Conservation (phyloP, 2,113 vertebrate genomes). For the Atrichornis clamosus region DNA sequence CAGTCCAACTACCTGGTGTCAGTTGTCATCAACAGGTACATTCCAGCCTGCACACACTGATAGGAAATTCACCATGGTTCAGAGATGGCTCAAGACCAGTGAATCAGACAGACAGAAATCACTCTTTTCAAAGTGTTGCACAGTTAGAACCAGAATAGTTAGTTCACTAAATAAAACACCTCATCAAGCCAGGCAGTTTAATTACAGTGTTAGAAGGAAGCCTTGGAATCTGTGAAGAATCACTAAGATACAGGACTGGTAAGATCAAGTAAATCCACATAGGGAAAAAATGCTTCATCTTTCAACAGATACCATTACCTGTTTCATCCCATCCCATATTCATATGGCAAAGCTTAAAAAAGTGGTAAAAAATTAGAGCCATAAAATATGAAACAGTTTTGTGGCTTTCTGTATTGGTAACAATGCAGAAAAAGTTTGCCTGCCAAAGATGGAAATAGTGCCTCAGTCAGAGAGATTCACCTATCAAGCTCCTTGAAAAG, state of each 20-base stretch:
- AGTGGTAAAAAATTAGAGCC: not conserved
- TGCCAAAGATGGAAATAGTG: slow-evolving; percentile 17
- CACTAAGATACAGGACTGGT: not conserved
- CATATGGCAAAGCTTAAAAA: not conserved
- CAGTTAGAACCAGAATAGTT: not conserved
- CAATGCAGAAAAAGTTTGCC: not conserved
- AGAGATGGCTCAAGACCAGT: not conserved
- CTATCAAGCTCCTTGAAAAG: slow-evolving; percentile 7
- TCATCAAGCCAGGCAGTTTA: not conserved
- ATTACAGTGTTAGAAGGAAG: not conserved
- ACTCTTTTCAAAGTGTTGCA: not conserved
- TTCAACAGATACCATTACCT: not conserved
- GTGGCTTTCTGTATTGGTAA: not conserved
- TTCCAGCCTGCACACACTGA: not conserved
- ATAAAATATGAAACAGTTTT: not conserved
- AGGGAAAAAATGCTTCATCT: not conserved
- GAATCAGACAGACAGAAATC: not conserved
- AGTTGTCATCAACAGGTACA: not conserved
- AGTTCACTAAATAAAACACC: not conserved
- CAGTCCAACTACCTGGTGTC: not conserved
- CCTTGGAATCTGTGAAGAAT: not conserved
- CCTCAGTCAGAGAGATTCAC: not conserved
- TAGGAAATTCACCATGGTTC: not conserved
- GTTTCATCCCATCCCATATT: not conserved
- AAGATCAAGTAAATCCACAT: not conserved